Evolutionary conservation across 2,113 vertebrate genomes (phyloP).

Genomic region (Siniperca chuatsi): DNA sequence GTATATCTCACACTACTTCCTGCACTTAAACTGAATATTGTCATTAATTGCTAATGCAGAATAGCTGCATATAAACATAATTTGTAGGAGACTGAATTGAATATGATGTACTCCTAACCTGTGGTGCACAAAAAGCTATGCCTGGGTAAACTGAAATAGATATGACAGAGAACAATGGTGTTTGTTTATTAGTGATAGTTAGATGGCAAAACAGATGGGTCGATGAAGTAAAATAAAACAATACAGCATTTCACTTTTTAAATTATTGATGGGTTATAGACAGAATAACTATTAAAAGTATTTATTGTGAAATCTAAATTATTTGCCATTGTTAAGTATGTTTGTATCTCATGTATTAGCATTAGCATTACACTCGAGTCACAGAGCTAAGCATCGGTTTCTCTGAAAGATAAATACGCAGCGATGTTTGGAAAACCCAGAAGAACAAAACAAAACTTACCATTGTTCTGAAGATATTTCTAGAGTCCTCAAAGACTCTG

Average conservation of each 20-base stretch:
- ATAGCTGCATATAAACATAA: background rate
- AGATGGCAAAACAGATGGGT: background rate
- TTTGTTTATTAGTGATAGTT: background rate
- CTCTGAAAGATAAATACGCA: background rate
- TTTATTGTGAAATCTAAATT: background rate
- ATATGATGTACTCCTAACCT: background rate
- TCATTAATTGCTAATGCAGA: background rate
- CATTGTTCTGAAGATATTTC: background rate
- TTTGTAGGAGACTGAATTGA: background rate
- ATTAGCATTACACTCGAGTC: too few relatives aligned
- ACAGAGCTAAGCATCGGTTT: background rate
- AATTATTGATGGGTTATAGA: background rate
- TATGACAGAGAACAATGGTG: background rate
- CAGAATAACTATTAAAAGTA: background rate
- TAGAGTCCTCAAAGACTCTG: background rate
- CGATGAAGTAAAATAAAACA: background rate
- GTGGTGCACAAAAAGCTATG: too few relatives aligned
- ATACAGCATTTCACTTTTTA: background rate
- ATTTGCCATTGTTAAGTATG: background rate
- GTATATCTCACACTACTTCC: background rate
- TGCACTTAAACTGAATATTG: background rate
- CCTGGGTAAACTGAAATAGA: background rate
- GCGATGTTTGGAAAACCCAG: background rate
- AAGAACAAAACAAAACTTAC: background rate
- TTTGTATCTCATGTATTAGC: background rate